phyloP scores from a whole-genome alignment of 1,140 invertebrate genomes.

The Magallana angulata region DNA sequence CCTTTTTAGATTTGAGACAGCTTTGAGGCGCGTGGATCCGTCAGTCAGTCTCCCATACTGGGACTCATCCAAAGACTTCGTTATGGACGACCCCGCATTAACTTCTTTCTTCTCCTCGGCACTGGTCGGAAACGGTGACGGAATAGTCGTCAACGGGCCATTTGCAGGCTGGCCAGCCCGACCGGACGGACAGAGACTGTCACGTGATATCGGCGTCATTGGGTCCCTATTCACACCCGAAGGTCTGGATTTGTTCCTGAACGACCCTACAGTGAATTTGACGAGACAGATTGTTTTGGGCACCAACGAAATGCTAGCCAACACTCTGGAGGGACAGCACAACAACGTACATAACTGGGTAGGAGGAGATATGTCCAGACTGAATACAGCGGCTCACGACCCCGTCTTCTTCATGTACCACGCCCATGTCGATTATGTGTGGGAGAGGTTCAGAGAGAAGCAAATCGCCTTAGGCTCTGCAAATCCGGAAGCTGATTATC shows the following conservation, averaged over 20 bases:
- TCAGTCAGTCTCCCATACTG: conserved; percentile 12
- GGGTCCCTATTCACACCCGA: conserved; percentile 1
- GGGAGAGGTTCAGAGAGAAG: conserved; percentile 59
- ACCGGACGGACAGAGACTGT: conserved; percentile 12
- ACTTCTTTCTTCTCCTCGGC: conserved; percentile 48
- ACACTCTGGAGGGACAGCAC: conserved; percentile 50
- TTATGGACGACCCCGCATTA: conserved; percentile 27
- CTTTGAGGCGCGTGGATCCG: background rate
- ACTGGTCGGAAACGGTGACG: conserved; percentile 77
- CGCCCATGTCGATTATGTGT: conserved; percentile 57
- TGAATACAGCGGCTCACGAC: conserved; percentile 54
- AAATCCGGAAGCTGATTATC: conserved; percentile 56
- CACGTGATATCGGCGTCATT: background rate
- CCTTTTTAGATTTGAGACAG: background rate
- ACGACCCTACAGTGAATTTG: background rate
- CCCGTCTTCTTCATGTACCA: conserved; percentile 61
- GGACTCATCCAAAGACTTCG: conserved; percentile 20
- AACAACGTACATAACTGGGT: conserved; percentile 57
- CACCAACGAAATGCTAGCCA: background rate
- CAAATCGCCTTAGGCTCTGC: conserved; percentile 49
- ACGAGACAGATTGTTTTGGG: background rate
- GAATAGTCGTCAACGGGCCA: conserved; percentile 76
- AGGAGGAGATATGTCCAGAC: conserved; percentile 54
- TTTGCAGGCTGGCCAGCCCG: conserved; percentile 52
- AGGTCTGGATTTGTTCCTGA: conserved; percentile 22